Conservation (phyloP, 2,888 invertebrate genomes). For the Scrobipalpa costella region DNA sequence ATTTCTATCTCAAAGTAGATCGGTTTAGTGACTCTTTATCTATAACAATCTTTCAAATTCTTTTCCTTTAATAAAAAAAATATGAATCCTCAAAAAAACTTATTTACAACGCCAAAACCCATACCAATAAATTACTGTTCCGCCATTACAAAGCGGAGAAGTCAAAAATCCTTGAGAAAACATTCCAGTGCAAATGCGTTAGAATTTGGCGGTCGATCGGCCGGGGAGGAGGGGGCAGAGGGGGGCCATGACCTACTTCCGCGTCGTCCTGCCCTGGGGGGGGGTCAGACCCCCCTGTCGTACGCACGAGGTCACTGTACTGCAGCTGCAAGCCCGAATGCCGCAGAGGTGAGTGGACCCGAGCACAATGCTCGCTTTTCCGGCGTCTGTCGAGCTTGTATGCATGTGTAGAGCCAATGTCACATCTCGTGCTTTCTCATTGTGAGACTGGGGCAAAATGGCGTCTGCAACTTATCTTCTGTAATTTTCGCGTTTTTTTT, state of each 20-base stretch:
- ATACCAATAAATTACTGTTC: neutral
- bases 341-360: constrained; percentile 72
- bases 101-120: neutral
- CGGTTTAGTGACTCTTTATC: no score
- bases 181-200: constrained; percentile 58
- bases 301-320: constrained; percentile 80
- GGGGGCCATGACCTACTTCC: constrained; percentile 67
- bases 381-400: neutral
- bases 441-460: neutral
- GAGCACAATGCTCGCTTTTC: constrained; percentile 34
- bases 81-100: neutral
- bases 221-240: constrained; percentile 49
- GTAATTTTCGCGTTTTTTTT: no score
- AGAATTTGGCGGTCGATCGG: constrained; percentile 77
- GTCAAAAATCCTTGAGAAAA: constrained; percentile 19
- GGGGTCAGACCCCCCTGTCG: constrained; percentile 53
- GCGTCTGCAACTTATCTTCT: neutral
- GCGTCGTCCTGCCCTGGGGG: constrained; percentile 3
- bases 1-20: no score
- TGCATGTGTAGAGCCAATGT: constrained; percentile 15
- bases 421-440: constrained; percentile 1
- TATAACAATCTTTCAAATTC: no score
- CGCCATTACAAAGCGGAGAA: neutral
- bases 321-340: constrained; percentile 75
- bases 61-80: no score